Evolutionary conservation across 2,888 invertebrate species (phyloP).

Genomic region (Pachycephus smyrnensis): DNA sequence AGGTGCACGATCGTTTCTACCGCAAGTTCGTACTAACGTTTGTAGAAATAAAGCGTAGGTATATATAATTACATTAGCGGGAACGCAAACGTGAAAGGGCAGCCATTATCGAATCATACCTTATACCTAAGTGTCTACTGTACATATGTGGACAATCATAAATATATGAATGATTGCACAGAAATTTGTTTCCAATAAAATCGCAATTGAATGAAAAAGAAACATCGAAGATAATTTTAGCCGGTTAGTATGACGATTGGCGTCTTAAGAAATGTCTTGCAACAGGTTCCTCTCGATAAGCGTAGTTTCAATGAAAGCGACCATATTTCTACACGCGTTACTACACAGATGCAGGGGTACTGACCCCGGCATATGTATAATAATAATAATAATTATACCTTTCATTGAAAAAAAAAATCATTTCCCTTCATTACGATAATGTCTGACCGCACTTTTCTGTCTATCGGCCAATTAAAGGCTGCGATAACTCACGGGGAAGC

Average conservation of each 20-base stretch:
- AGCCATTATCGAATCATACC: not conserved
- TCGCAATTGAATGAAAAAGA: not conserved
- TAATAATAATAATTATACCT: not conserved
- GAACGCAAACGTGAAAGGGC: not conserved
- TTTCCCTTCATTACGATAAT: not conserved
- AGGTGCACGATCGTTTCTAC: not conserved
- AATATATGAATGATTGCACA: not conserved
- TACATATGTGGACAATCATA: not conserved
- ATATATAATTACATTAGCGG: not conserved
- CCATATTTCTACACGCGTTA: not conserved
- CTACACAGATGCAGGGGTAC: not conserved
- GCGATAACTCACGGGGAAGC: not conserved
- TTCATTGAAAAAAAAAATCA: not conserved
- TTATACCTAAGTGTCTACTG: not conserved
- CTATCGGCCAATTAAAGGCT: not conserved
- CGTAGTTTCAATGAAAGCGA: not conserved
- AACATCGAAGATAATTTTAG: not conserved
- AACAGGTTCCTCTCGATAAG: not conserved
- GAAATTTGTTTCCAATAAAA: not conserved
- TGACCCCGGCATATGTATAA: not conserved
- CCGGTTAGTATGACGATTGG: not conserved
- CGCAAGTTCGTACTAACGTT: not conserved
- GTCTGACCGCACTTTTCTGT: not conserved
- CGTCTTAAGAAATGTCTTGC: not conserved
- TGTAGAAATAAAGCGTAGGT: not conserved